Evolutionary conservation across 2,888 invertebrate genomes (phyloP).

Genomic region (Eretmocerus hayati): DNA sequence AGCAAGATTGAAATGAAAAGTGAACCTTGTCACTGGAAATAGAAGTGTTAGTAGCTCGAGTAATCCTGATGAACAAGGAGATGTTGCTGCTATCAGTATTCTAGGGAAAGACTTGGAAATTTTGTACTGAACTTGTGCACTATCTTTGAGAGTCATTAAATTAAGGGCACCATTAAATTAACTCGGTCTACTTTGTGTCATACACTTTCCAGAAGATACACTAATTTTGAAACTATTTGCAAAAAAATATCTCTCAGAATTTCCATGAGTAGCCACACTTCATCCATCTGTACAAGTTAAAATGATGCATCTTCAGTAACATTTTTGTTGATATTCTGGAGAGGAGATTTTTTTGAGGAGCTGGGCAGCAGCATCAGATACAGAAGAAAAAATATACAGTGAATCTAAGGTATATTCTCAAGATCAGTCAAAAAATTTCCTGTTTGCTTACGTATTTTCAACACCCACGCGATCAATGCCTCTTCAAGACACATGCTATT

Average conservation of each 20-base stretch:
- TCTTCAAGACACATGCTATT: too few species aligned
- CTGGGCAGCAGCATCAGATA: too few species aligned
- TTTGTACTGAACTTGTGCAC: slow-evolving; percentile 88
- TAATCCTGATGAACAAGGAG: slow-evolving; percentile 82
- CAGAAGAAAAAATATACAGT: too few species aligned
- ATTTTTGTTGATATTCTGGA: too few species aligned
- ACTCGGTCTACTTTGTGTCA: slow-evolving; percentile 70
- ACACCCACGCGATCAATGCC: too few species aligned
- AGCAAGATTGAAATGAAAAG: slow-evolving; percentile 50
- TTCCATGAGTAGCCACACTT: slow-evolving; percentile 53
- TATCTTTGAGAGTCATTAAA: slow-evolving; percentile 77
- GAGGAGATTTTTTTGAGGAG: too few species aligned
- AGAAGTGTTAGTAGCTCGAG: slow-evolving; percentile 86
- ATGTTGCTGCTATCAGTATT: slow-evolving; percentile 64
- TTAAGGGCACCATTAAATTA: too few species aligned
- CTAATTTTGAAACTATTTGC: slow-evolving; percentile 36
- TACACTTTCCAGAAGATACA: slow-evolving; percentile 66
- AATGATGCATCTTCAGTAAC: too few species aligned
- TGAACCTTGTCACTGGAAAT: slow-evolving; percentile 79
- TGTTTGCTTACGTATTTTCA: too few species aligned
- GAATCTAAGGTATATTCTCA: too few species aligned
- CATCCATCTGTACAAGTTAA: slow-evolving; percentile 38
- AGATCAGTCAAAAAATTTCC: too few species aligned
- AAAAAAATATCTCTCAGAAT: slow-evolving; percentile 54
- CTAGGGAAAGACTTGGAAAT: slow-evolving; percentile 64